These are phyloP conservation scores for Ganaspis sp. DNA, from an alignment of 1,140 invertebrate species.

Conservation along the genomic window DNA sequence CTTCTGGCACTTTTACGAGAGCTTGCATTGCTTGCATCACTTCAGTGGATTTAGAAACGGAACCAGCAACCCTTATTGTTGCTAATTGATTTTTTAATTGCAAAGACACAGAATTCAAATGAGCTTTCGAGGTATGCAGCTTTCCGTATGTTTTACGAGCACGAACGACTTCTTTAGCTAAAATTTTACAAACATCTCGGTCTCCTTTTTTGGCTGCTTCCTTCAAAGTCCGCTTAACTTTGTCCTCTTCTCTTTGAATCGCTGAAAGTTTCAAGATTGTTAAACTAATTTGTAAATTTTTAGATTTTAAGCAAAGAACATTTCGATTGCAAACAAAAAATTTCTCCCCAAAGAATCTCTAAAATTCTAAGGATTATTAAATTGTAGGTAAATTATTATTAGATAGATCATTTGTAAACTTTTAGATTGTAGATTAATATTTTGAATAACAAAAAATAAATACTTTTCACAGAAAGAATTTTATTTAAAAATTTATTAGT, in stretches of 20 bases:
- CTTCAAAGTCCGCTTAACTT: slow-evolving; percentile 95
- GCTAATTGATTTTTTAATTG: slow-evolving; percentile 99
- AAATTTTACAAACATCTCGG: slow-evolving; percentile 93
- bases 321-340: too few relatives aligned
- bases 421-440: too few relatives aligned
- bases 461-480: too few relatives aligned
- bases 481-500: too few relatives aligned
- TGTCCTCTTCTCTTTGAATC: slow-evolving; percentile 98
- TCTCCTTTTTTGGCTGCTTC: slow-evolving; percentile 98
- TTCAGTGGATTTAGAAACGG: slow-evolving; percentile 94
- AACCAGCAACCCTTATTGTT: slow-evolving; percentile 92
- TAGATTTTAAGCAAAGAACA: background rate
- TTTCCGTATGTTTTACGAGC: slow-evolving; percentile 93
- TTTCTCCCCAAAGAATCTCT: too few relatives aligned
- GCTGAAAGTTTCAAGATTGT: slow-evolving; percentile 73
- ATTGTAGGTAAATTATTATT: too few relatives aligned
- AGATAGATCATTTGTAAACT: too few relatives aligned
- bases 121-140: slow-evolving; percentile 97
- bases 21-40: slow-evolving; percentile 98
- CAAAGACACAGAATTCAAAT: slow-evolving; percentile 96
- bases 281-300: slow-evolving; percentile 35
- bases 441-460: too few relatives aligned
- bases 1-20: slow-evolving; percentile 92
- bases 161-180: slow-evolving; percentile 96
- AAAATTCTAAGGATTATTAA: too few relatives aligned